A percentile compares a stretch with the other conserved stretches of the same genome.
These are phyloP conservation scores for Chrysopilus asiliformis DNA, from an alignment of 2,888 invertebrate species.

Conservation along the genomic window DNA sequence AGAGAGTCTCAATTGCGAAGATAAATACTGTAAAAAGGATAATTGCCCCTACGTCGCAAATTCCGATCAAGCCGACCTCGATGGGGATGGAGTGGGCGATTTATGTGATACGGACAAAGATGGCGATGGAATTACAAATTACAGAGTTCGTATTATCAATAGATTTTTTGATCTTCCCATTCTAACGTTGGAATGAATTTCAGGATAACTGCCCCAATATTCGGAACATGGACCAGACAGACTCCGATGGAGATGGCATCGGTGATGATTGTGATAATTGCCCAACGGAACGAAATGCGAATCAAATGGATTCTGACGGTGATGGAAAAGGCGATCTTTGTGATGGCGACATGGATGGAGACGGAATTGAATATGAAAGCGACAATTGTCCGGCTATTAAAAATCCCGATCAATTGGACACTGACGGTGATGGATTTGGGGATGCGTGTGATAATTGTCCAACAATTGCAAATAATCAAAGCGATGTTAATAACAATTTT, in stretches of 20 bases:
- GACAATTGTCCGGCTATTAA: conserved; percentile 74
- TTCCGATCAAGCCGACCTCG: conserved; percentile 88
- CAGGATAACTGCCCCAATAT: conserved; percentile 73
- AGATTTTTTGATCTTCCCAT: neutral
- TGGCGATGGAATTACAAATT: conserved; percentile 62
- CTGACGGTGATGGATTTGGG: conserved; percentile 49
- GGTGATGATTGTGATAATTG: conserved; percentile 92
- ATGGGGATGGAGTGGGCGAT: conserved; percentile 71
- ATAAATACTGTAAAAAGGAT: conserved; percentile 60
- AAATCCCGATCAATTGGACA: conserved; percentile 72
- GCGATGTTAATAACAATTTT: conserved; percentile 73
- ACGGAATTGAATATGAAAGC: conserved; percentile 26
- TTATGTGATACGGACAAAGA: conserved; percentile 88
- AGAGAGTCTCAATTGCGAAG: conserved; percentile 54
- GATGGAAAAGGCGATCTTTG: conserved; percentile 86
- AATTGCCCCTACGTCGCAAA: conserved; percentile 81
- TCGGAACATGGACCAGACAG: conserved; percentile 64
- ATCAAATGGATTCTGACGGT: conserved; percentile 66
- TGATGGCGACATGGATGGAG: conserved; percentile 56
- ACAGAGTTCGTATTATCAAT: conserved; percentile 38
- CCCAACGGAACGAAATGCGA: conserved; percentile 58
- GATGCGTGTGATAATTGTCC: conserved; percentile 92
- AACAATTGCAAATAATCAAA: conserved; percentile 66
- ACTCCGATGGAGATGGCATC: conserved; percentile 47
- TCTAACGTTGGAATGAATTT: conserved; percentile 73